phyloP scores from a whole-genome alignment of 1,140 invertebrate genomes.

The Metaphire vulgaris region DNA sequence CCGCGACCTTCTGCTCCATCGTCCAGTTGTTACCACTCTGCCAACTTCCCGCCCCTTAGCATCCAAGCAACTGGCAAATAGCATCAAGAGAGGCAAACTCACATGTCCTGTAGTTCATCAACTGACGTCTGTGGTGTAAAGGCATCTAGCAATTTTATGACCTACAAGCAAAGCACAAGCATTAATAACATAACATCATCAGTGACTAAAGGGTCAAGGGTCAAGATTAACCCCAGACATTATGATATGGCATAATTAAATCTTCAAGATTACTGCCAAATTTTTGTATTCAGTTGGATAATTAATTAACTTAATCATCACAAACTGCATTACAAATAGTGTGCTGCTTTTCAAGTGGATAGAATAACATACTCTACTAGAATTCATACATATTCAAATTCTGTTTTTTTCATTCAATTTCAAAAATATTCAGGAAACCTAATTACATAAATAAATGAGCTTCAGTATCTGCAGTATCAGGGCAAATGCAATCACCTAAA shows the following conservation, averaged over 20 bases:
- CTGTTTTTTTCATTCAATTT: too few relatives aligned
- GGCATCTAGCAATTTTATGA: slow-evolving; percentile 95
- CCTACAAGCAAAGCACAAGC: slow-evolving; percentile 56
- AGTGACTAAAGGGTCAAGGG: background rate
- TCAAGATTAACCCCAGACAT: background rate
- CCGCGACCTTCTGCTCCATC: too few relatives aligned
- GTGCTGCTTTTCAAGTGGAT: slow-evolving; percentile 70
- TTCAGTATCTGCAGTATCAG: background rate
- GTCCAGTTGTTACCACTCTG: too few relatives aligned
- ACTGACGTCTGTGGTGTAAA: slow-evolving; percentile 95
- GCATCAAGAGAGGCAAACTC: slow-evolving; percentile 36
- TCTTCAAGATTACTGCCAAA: background rate
- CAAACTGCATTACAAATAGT: background rate
- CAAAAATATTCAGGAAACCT: slow-evolving; percentile 95
- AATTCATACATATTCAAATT: too few relatives aligned
- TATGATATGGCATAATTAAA: background rate
- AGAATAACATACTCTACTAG: too few relatives aligned
- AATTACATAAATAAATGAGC: background rate
- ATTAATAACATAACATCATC: background rate
- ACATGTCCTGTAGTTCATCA: slow-evolving; percentile 97
- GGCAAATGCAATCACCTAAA: background rate
- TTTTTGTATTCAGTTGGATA: background rate
- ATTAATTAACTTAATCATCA: background rate
- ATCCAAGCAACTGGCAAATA: too few relatives aligned
- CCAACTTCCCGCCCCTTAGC: too few relatives aligned